These are phyloP conservation scores for Rhinogobio ventralis DNA, from an alignment of 2,797 vertebrate genomes.

Conservation along the genomic window DNA sequence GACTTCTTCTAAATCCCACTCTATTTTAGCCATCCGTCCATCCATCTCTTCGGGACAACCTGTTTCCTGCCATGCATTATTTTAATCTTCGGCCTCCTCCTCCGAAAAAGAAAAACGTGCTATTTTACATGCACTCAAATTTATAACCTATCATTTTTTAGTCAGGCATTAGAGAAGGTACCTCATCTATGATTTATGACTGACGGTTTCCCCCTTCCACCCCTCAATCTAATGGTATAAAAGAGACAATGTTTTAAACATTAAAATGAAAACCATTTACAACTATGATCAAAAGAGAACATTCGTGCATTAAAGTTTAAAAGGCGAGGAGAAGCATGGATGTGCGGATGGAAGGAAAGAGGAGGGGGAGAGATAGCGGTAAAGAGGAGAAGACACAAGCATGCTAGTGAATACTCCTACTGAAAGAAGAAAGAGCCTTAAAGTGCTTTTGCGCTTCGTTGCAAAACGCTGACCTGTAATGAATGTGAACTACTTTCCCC, in stretches of 20 bases:
- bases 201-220: constrained; percentile 81
- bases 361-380: constrained; percentile 73
- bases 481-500: constrained; percentile 75
- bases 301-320: constrained; percentile 95
- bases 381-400: constrained; percentile 71
- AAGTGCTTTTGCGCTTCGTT: constrained; percentile 77
- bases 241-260: constrained; percentile 99
- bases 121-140: constrained; percentile 91
- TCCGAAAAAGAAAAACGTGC: constrained; percentile 72
- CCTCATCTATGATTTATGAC: constrained; percentile 97
- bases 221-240: constrained; percentile 92
- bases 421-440: constrained; percentile 71
- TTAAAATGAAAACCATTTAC: constrained; percentile 99
- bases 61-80: constrained; percentile 85
- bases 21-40: constrained; percentile 58
- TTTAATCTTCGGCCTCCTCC: constrained; percentile 85
- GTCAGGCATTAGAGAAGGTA: constrained; percentile 88
- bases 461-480: constrained; percentile 84
- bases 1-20: constrained; percentile 60
- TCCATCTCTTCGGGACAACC: constrained; percentile 69
- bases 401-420: constrained; percentile 72
- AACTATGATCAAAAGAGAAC: constrained; percentile 95
- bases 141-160: constrained; percentile 90
- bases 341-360: constrained; percentile 72
- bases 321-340: constrained; percentile 85